Evolutionary conservation across 2,888 invertebrate species (phyloP).

Genomic region (Gasteruption jaculator): DNA sequence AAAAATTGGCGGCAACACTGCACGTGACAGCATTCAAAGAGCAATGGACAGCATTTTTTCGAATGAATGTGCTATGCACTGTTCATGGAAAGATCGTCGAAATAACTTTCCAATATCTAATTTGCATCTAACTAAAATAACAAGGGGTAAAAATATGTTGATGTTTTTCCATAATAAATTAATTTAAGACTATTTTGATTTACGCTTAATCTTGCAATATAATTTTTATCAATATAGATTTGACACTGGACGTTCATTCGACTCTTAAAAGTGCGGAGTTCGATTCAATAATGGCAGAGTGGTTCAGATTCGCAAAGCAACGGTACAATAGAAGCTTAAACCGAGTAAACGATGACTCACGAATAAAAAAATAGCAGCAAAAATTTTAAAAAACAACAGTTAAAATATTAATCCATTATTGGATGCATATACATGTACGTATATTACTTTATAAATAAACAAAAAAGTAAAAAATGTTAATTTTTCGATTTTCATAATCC

Average conservation of each 20-base stretch:
- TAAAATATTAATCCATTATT: too few species aligned
- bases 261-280: conserved; percentile 10
- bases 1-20: conserved; percentile 8
- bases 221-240: conserved; percentile 10
- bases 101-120: conserved; percentile 8
- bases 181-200: too few species aligned
- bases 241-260: conserved; percentile 8
- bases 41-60: conserved; percentile 1
- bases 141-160: conserved; percentile 10
- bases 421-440: too few species aligned
- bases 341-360: too few species aligned
- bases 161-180: too few species aligned
- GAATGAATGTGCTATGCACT: conserved; percentile 4
- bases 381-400: too few species aligned
- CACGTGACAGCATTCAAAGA: conserved; percentile 8
- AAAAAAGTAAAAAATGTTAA: too few species aligned
- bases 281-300: conserved; percentile 13
- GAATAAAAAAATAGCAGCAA: too few species aligned
- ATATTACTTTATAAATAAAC: too few species aligned
- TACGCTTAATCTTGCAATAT: too few species aligned
- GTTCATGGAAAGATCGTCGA: conserved; percentile 11
- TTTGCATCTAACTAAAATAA: conserved; percentile 3
- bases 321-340: too few species aligned
- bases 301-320: conserved; percentile 15
- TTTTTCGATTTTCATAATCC: too few species aligned